These are phyloP conservation scores for Mallotus villosus DNA, from an alignment of 2,797 vertebrate genomes.

Conservation along the genomic window DNA sequence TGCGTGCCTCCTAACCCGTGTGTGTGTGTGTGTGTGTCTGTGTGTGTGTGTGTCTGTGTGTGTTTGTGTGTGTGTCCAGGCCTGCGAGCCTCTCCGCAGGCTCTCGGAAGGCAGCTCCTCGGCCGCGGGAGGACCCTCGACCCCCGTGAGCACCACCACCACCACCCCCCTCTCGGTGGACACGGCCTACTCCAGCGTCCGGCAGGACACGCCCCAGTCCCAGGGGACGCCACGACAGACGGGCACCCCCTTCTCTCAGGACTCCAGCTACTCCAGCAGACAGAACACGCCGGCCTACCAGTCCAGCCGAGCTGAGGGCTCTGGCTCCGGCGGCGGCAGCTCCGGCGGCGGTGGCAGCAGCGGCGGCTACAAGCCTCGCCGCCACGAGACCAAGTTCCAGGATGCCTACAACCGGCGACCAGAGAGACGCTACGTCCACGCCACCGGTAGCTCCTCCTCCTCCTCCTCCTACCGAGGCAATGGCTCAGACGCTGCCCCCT, in stretches of 20 bases:
- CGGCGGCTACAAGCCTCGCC: slow-evolving; percentile 83
- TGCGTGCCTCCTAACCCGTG: not conserved
- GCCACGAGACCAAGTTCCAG: slow-evolving; percentile 92
- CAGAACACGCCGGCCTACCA: slow-evolving; percentile 93
- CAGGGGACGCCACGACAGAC: slow-evolving; percentile 87
- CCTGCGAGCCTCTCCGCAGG: slow-evolving; percentile 87
- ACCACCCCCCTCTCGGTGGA: slow-evolving; percentile 91
- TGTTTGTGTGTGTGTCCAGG: slow-evolving; percentile 57
- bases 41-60: not conserved
- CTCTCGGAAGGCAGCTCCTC: slow-evolving; percentile 84
- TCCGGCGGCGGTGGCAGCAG: too few species aligned
- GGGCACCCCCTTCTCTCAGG: slow-evolving; percentile 94
- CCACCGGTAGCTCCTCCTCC: slow-evolving; percentile 56
- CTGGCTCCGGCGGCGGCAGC: too few species aligned
- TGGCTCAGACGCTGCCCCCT: slow-evolving; percentile 73
- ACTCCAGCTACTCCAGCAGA: slow-evolving; percentile 93
- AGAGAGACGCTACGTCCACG: slow-evolving; percentile 90
- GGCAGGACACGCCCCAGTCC: slow-evolving; percentile 92
- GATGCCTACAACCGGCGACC: slow-evolving; percentile 95
- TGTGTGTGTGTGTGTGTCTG: not conserved
- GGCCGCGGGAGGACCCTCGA: slow-evolving; percentile 75
- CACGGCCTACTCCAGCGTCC: slow-evolving; percentile 94
- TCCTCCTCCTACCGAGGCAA: slow-evolving; percentile 62
- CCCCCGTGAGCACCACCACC: slow-evolving; percentile 85
- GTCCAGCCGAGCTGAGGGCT: slow-evolving; percentile 79